Conservation (phyloP, 2,113 vertebrate species). For the Elephantulus edwardii region DNA sequence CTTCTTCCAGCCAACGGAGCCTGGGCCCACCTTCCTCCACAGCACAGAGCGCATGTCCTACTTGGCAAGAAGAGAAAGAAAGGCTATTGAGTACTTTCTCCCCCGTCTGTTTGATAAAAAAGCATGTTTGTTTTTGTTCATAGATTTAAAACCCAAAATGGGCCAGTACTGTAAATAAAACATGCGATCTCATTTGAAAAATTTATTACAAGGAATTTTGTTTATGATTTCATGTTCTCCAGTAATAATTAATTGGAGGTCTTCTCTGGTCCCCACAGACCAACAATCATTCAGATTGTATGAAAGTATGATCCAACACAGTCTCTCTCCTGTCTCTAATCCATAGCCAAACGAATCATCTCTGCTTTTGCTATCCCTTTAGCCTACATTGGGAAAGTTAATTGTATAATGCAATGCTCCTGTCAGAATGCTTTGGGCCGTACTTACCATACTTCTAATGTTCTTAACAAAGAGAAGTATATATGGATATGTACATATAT, state of each 20-base stretch:
- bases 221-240: slow-evolving; percentile 90
- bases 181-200: slow-evolving; percentile 90
- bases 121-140: slow-evolving; percentile 86
- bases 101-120: slow-evolving; percentile 81
- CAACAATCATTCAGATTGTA: slow-evolving; percentile 86
- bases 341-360: slow-evolving; percentile 74
- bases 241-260: slow-evolving; percentile 92
- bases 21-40: slow-evolving; percentile 48
- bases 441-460: neutral
- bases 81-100: slow-evolving; percentile 85
- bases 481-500: neutral
- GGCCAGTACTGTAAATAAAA: slow-evolving; percentile 90
- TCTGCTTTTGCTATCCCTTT: slow-evolving; percentile 76
- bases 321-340: slow-evolving; percentile 78
- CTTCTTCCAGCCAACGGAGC: slow-evolving; percentile 56
- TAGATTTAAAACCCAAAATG: slow-evolving; percentile 89
- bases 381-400: slow-evolving; percentile 69
- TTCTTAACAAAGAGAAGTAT: neutral
- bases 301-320: slow-evolving; percentile 83
- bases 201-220: slow-evolving; percentile 93
- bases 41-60: slow-evolving; percentile 57
- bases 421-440: slow-evolving; percentile 53
- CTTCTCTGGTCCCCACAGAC: slow-evolving; percentile 85
- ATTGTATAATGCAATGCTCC: slow-evolving; percentile 60
- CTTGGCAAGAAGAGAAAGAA: slow-evolving; percentile 85